phyloP scores from a whole-genome alignment of 1,140 invertebrate genomes.

The Patella vulgata region DNA sequence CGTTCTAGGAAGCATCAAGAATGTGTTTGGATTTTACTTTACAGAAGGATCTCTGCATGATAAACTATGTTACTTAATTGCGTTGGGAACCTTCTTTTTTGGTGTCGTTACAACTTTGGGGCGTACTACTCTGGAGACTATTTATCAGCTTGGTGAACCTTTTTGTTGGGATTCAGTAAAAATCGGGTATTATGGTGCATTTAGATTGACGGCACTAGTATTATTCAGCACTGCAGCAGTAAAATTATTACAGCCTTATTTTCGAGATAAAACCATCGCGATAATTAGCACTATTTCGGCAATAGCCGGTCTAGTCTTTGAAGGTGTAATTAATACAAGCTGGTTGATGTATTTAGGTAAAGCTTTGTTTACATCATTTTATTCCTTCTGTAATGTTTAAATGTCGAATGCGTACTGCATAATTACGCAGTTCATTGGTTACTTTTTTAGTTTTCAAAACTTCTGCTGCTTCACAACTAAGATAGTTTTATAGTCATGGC shows the following conservation, averaged over 20 bases:
- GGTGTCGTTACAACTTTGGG: neutral
- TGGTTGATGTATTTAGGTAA: conserved; percentile 14
- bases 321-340: neutral
- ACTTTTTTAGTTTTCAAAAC: too few species aligned
- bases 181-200: conserved; percentile 3
- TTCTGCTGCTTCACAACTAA: too few species aligned
- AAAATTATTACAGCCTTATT: neutral
- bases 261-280: neutral
- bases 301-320: neutral
- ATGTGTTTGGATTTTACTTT: conserved; percentile 3
- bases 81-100: conserved; percentile 1
- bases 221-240: neutral
- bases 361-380: too few species aligned
- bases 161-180: conserved; percentile 14
- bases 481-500: too few species aligned
- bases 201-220: neutral
- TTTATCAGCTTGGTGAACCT: conserved; percentile 1
- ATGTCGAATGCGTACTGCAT: too few species aligned
- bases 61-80: neutral
- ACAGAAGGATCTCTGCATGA: neutral
- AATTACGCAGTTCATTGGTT: neutral
- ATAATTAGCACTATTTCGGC: neutral
- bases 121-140: neutral
- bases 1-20: neutral
- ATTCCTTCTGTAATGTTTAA: too few species aligned